Evolutionary conservation across 2,113 vertebrate species (phyloP).

Genomic region (Poeciliopsis retropinna): DNA sequence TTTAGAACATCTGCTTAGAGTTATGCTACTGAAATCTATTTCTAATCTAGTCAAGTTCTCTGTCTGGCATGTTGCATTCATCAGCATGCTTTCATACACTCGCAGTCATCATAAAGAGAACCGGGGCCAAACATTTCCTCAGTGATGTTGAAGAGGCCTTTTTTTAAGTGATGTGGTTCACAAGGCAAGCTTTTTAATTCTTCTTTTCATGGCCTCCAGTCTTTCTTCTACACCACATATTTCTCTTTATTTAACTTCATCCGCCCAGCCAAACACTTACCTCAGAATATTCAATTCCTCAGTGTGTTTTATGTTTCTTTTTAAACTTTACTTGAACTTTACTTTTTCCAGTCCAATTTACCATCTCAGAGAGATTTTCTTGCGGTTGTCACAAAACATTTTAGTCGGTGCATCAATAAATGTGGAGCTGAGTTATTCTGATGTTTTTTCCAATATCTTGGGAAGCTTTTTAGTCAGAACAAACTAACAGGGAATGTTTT

Average conservation of each 20-base stretch:
- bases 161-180: constrained; percentile 57
- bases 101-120: constrained; percentile 13
- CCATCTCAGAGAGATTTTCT: not conserved
- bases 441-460: no score
- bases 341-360: not conserved
- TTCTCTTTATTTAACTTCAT: constrained; percentile 53
- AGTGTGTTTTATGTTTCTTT: constrained; percentile 32
- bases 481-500: no score
- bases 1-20: not conserved
- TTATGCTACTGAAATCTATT: not conserved
- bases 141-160: constrained; percentile 48
- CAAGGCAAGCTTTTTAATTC: constrained; percentile 3
- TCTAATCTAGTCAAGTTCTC: not conserved
- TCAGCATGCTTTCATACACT: constrained; percentile 19
- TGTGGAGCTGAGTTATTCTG: no score
- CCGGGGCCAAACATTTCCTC: constrained; percentile 37
- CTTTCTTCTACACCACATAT: constrained; percentile 38
- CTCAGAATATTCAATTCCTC: constrained; percentile 27
- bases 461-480: no score
- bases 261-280: constrained; percentile 46
- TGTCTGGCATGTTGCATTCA: constrained; percentile 4
- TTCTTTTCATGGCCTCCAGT: constrained; percentile 10
- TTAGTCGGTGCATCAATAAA: no score
- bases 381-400: no score
- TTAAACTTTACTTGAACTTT: not conserved